A percentile compares a stretch with the other conserved stretches of the same genome.
phyloP scores from a whole-genome alignment of 2,113 vertebrate species.

The Accipiter virgatus region DNA sequence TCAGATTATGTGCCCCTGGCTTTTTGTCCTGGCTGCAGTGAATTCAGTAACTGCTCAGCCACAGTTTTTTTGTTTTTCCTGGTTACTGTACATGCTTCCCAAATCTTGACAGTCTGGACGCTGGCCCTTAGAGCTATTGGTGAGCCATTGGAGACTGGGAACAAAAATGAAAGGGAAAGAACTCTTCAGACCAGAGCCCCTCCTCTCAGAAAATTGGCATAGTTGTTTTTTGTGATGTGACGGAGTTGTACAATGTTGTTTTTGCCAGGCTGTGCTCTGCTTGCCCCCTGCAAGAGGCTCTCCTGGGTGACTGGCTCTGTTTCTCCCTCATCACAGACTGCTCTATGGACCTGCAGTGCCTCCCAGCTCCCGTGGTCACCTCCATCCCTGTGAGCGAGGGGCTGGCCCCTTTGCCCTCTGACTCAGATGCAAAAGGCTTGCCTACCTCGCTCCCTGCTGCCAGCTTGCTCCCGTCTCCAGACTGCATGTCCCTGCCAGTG shows the following conservation, averaged over 20 bases:
- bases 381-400: constrained; percentile 73
- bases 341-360: constrained; percentile 71
- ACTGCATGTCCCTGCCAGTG: constrained; percentile 75
- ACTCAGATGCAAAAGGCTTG: constrained; percentile 63
- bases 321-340: constrained; percentile 64
- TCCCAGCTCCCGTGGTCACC: constrained; percentile 69
- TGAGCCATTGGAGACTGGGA: background rate
- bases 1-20: background rate
- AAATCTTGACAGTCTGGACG: background rate
- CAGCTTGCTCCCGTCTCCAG: constrained; percentile 76
- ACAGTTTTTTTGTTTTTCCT: background rate
- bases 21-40: background rate
- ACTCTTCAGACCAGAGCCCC: background rate
- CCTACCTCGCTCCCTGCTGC: constrained; percentile 71
- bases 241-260: background rate
- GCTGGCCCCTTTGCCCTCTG: constrained; percentile 54
- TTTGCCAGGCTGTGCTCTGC: background rate
- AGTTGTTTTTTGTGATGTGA: background rate
- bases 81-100: background rate
- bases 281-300: background rate
- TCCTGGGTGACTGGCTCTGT: constrained; percentile 10
- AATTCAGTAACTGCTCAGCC: background rate
- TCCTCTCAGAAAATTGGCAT: background rate
- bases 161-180: background rate
- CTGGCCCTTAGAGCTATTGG: background rate